Evolutionary conservation across 2,888 invertebrate species (phyloP), one percentile per base, ranked within the genome.

Genomic region (Caenorhabditis becei): DNA sequence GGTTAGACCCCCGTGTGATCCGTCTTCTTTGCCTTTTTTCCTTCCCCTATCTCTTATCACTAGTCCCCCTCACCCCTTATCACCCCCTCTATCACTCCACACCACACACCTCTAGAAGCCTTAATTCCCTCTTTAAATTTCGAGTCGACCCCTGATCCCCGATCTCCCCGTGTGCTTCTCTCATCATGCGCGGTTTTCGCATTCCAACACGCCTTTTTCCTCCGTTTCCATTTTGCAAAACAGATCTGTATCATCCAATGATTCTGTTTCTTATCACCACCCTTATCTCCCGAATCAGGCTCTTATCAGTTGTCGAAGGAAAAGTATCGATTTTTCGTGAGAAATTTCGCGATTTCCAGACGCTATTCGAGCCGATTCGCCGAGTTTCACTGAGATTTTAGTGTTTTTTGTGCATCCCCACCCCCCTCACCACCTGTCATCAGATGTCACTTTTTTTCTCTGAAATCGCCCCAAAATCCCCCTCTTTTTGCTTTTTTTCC

Each of bases 71-170:
- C 16, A 37, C 32, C 61, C 37, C 8, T 28, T 49, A 10, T 20
- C n/a, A 23, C 18, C 18, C 41, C 41, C 49, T 14, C 41, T 16
- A 5, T 14, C 54, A 20, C 44, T 47, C 18, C 37, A 37, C 20
- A n/a, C 44, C 35, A 23, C 20, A 7, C 47, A 16, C 53, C n/a
- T 16, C 23, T 44, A 51, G 74, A 74, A 74, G 74, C 74, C 74
- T 74, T 74, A 74, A 74, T 74, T 74, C 59, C 59, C 59, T 41
- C 58, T 65, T 65, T 65, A 74, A 74, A 65, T 65, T 65, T 66
- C 74, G 74, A 74, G 74, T 74, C 74, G 59, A 51, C 51, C 63
- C 63, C 28, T 51, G n/a, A n/a, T n/a, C n/a, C n/a, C n/a, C 59
- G 74, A 74, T 74, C 74, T 74, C 74, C 51, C 58, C 35, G 41